These are phyloP conservation scores for Phyllotis vaccarum DNA, from an alignment of 2,797 vertebrate genomes.

Conservation along the genomic window DNA sequence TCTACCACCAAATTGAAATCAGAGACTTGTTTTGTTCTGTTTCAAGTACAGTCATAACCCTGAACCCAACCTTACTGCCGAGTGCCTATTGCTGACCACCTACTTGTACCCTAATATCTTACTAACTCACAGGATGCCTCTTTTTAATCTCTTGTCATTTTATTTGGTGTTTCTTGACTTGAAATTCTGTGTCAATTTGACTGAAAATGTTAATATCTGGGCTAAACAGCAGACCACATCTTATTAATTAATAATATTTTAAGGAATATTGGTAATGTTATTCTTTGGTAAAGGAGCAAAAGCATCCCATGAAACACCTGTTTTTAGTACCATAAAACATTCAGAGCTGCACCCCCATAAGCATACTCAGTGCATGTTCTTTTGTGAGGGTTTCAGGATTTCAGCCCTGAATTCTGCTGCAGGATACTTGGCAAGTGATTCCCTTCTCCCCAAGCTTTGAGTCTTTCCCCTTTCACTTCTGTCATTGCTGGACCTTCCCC, in stretches of 20 bases:
- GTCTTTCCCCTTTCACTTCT: background rate
- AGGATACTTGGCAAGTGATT: background rate
- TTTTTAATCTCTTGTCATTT: constrained; percentile 45
- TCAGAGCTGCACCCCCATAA: background rate
- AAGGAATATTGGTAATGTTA: background rate
- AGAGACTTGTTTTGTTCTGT: constrained; percentile 17
- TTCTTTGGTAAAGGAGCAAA: constrained; percentile 52
- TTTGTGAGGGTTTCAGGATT: background rate
- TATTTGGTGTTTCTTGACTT: constrained; percentile 6
- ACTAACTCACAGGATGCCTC: background rate
- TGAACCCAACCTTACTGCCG: background rate
- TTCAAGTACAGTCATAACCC: background rate
- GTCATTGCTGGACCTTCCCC: background rate
- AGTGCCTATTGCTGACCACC: constrained; percentile 5
- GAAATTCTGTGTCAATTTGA: constrained; percentile 61
- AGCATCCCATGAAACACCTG: constrained; percentile 36
- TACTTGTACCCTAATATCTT: background rate
- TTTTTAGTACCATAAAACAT: background rate
- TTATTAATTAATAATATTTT: constrained; percentile 48
- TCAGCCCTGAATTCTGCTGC: background rate
- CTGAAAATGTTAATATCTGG: constrained; percentile 13
- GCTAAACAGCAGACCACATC: constrained; percentile 39
- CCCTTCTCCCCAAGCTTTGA: background rate
- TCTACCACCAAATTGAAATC: background rate
- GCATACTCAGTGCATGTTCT: background rate